Evolutionary conservation across 2,113 vertebrate species (phyloP), one percentile per base, ranked within the genome.

Genomic region (Xenotilapia leptura): DNA sequence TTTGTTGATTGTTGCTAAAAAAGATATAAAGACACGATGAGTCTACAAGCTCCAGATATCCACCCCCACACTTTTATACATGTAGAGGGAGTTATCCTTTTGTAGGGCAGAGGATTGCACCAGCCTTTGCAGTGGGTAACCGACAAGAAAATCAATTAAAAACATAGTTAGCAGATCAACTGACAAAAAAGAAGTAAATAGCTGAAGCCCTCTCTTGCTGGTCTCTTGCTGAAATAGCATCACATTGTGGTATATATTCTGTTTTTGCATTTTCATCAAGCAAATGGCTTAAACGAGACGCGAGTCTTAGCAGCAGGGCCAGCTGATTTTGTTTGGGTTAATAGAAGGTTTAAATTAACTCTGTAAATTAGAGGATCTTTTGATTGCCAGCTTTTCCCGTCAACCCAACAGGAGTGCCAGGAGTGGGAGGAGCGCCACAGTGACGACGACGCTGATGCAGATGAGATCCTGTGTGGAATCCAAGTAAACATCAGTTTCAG

Each of bases 371-470:
- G 6, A 40, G 26, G 26, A 79, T 86, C n/a, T 49, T 79, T 88
- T 38, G n/a, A 83, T 23, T 87, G 47, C 73, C 62, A 45, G 6
- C 15, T 62, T 83, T 62, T 58, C 33, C 49, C 19, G 51, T 86
- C 70, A 79, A 86, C 88, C 81, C 73, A 84, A 58, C 94, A 99
- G 98, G 97, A 98, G 93, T 96, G 96, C 83, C 97, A 98, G 90
- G 97, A 96, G 91, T 97, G 97, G 97, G 96, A 95, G 58, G 97
- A 98, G 3, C 97, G 97, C 86, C 97, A 97, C 93, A 97, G 96
- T 1, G 97, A 98, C 17, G 97, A 98, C 84, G 97, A 98, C 93
- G 97, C 97, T 88, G 97, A 98, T 93, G 96, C 96, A 7, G 98
- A 98, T 80, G 98, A 98, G 47, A 96, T 96, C 92, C 95, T 97